A percentile compares a stretch with the other conserved stretches of the same genome.
Conservation (phyloP, 2,888 invertebrate species). For the Ernsta delagoae region DNA sequence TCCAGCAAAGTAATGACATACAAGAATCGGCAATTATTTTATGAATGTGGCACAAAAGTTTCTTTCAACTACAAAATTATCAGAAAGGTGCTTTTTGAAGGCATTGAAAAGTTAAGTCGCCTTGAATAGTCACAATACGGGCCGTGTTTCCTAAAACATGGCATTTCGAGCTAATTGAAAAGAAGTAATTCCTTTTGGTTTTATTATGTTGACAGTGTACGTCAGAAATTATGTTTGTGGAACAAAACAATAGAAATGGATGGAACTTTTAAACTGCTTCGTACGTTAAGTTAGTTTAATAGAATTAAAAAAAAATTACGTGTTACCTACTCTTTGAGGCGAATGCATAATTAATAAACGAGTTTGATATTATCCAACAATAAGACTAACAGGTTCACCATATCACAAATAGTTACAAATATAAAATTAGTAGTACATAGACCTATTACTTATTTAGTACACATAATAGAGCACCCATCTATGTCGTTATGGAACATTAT, state of each 20-base stretch:
- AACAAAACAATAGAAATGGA: not conserved
- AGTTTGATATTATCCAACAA: too few species aligned
- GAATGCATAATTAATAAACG: too few species aligned
- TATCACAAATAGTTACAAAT: too few species aligned
- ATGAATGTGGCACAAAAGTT: conserved; percentile 41
- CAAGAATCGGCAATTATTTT: conserved; percentile 40
- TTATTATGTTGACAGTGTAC: conserved; percentile 24
- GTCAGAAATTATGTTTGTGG: conserved; percentile 16
- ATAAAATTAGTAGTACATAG: too few species aligned
- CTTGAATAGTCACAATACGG: conserved; percentile 43
- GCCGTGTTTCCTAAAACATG: conserved; percentile 25
- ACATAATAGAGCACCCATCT: too few species aligned
- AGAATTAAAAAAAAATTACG: not conserved
- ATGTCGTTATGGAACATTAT: too few species aligned
- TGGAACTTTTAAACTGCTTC: not conserved
- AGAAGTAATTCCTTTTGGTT: conserved; percentile 28
- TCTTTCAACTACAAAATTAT: conserved; percentile 43
- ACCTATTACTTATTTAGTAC: too few species aligned
- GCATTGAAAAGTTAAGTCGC: conserved; percentile 48
- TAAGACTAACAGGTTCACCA: too few species aligned
- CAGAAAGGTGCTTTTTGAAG: conserved; percentile 42
- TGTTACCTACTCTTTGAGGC: too few species aligned
- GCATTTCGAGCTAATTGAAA: conserved; percentile 49
- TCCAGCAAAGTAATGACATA: conserved; percentile 39
- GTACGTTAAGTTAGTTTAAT: not conserved